Conservation (phyloP, 23 tunicate species). For the Clavelina lepadiformis region DNA sequence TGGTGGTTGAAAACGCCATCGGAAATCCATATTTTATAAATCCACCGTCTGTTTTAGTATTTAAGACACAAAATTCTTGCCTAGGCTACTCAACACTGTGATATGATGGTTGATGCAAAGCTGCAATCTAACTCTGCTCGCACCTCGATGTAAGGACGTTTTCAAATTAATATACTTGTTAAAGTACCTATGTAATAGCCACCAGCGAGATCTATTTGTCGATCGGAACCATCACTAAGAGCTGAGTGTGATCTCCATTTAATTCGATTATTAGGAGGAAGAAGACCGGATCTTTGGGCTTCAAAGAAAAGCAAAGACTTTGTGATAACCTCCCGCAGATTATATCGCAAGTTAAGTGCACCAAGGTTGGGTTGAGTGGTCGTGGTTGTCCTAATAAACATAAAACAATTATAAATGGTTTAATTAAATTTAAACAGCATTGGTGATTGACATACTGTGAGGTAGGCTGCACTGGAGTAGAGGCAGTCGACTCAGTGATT, state of each 20-base stretch:
- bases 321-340: conserved; percentile 85
- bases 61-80: too few species aligned
- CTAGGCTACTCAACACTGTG: too few species aligned
- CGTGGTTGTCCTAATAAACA: too few species aligned
- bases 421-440: too few species aligned
- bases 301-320: conserved; percentile 79
- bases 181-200: conserved; percentile 91
- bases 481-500: too few species aligned
- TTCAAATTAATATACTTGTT: too few species aligned
- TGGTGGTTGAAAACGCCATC: conserved; percentile 75
- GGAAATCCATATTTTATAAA: conserved; percentile 89
- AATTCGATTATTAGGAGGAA: conserved; percentile 54
- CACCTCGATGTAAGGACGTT: too few species aligned
- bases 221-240: conserved; percentile 75
- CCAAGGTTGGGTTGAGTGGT: conserved; percentile 49
- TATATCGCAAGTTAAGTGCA: conserved; percentile 47
- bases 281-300: conserved; percentile 91
- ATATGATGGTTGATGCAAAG: too few species aligned
- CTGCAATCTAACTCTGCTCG: too few species aligned
- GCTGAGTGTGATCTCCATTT: conserved; percentile 92
- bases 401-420: too few species aligned
- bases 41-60: conserved; percentile 93
- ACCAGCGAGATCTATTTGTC: conserved; percentile 68
- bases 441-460: too few species aligned
- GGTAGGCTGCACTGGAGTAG: too few species aligned